Base-by-base conservation (phyloP, 2,797 vertebrate genomes). In the Sarcophilus harrisii region DNA sequence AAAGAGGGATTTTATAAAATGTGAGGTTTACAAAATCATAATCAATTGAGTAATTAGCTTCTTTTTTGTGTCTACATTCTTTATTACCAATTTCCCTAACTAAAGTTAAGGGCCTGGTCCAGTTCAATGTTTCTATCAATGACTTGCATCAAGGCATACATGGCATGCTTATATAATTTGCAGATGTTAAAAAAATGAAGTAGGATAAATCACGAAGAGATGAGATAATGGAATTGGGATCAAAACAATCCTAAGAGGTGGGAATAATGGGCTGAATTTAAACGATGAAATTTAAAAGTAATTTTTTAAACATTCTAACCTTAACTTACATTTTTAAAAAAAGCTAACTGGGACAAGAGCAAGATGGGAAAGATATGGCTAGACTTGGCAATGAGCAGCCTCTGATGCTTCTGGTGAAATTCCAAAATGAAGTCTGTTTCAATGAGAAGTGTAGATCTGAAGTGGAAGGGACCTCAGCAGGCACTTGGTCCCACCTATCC, bases 11-110 rank as follows among this genome's bases (percentile, higher is more conserved):
- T 12, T 91, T 90, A 58, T n/a, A 66, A 13, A 94, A 92, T 0
- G n/a, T 81, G 91, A 57, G 32, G 4, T 94, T 96, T 97, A 93
- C n/a, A 95, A 97, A 96, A 94, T 58, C 18, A 73, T 18, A 73
- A 21, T 29, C 9, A 96, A 60, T 62, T n/a, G 92, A 29, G 29
- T 58, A 94, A 96, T 1, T 38, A 66, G 58, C 58, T 93, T 14
- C 92, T 95, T 92, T 96, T 95, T 96, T 58, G 93, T 52, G 9
- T 29, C 0, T 3, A 92, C 94, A 92, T 3, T 38, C 66, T 81
- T 81, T 21, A 81, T 81, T 9, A 94, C 91, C 91, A 93, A 45
- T 90, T 91, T 92, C 66, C n/a, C n/a, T 81, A 38, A 38, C 1
- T 73, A 38, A 81, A n/a, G n/a, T 81, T 18, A 81, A 81, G n/a